Evolutionary conservation across 1,140 invertebrate genomes (phyloP), one percentile per base, ranked within the genome.

Genomic region (Zaprionus camerounensis): DNA sequence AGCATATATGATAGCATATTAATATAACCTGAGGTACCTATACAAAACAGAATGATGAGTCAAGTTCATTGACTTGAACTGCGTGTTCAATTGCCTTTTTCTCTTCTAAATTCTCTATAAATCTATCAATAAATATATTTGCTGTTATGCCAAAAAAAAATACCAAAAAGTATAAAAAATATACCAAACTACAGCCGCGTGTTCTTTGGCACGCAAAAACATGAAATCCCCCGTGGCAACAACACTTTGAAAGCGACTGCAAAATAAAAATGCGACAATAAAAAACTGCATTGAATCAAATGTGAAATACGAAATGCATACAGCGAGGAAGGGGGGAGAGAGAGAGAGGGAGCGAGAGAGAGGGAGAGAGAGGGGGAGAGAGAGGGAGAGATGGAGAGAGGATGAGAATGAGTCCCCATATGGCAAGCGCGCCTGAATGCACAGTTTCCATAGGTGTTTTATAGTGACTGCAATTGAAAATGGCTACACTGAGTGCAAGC

Each of bases 251-350:
- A 20, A 44, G 61, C 31, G 53, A 46, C 53, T 28, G 53, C 15
- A 24, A 56, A 46, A 57, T 12, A 31, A 13, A 24, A 61, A 13
- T 59, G 36, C 20, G 58, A 38, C 53, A 24, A 28, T 46, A 59
- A 63, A 75, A 51, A 46, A 70, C 26, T 70, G 71, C 66, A 74
- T 49, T 69, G 17, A 56, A 69, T 74, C 28, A 38, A 74, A 58
- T 67, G 20, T 66, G 63, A 36, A 56, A 57, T 72, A 11, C 51
- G 71, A 31, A 59, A 73, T 72, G 20, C 17, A 73, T 38, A 64
- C 38, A 17, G 24, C 31, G n/a, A 34, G 34, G 46, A 5, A 36
- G 28, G 17, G 51, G 7, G 11, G 4, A 13, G 20, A 22, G 46
- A 12, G 41, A 38, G 6, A 34, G 22, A 20, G 28, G 20, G 4